phyloP scores from a whole-genome alignment of 2,888 invertebrate species.

The Philonicus albiceps region DNA sequence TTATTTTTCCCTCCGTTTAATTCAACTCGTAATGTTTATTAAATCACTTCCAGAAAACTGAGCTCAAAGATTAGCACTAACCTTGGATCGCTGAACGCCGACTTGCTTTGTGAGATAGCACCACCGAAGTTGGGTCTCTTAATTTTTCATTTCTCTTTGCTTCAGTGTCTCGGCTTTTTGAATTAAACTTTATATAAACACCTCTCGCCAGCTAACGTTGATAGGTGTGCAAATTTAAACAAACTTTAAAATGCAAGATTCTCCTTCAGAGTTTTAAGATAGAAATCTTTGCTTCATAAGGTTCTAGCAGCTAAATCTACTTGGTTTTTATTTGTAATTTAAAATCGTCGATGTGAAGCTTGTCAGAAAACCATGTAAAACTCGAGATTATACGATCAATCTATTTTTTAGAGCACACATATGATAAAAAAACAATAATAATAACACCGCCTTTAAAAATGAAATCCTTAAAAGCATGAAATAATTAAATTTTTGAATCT shows the following conservation, averaged over 20 bases:
- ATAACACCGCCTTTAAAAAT: too few species aligned
- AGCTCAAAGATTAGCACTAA: neutral
- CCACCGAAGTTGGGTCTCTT: neutral
- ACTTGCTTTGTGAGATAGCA: neutral
- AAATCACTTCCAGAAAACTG: neutral
- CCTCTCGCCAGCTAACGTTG: neutral
- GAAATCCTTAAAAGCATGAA: too few species aligned
- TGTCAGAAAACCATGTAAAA: too few species aligned
- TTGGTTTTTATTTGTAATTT: neutral
- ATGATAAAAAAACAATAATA: too few species aligned
- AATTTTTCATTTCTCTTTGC: neutral
- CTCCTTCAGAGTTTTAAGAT: neutral
- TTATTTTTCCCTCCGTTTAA: neutral
- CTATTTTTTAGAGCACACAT: too few species aligned
- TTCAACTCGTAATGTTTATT: neutral
- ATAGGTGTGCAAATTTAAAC: neutral
- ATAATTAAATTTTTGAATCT: too few species aligned
- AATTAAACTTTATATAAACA: neutral
- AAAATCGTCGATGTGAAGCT: too few species aligned
- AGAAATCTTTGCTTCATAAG: neutral
- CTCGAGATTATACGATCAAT: too few species aligned
- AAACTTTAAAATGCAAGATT: neutral
- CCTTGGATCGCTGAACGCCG: neutral
- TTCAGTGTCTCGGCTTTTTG: neutral
- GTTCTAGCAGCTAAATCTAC: neutral